Evolutionary conservation across 2,113 vertebrate genomes (phyloP).

Genomic region (Paratilapia polleni): DNA sequence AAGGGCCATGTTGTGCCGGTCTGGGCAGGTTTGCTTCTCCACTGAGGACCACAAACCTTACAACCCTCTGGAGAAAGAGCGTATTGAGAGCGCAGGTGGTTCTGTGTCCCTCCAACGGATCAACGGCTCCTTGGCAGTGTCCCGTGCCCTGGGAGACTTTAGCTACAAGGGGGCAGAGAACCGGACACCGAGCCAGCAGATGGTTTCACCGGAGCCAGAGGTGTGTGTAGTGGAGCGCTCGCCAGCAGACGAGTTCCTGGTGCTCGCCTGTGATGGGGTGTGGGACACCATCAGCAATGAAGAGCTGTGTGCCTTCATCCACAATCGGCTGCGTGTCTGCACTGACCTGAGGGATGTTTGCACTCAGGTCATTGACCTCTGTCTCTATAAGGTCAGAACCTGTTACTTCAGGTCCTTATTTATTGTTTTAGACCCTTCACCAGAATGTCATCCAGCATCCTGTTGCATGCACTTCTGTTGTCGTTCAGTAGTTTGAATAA

Average conservation of each 20-base stretch:
- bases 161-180: slow-evolving; percentile 84
- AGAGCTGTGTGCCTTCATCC: slow-evolving; percentile 81
- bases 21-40: slow-evolving; percentile 80
- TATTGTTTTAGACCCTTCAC: neutral
- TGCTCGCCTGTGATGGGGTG: slow-evolving; percentile 86
- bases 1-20: slow-evolving; percentile 82
- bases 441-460: neutral
- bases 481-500: neutral
- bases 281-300: slow-evolving; percentile 85
- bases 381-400: slow-evolving; percentile 84
- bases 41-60: slow-evolving; percentile 86
- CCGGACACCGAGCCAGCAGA: slow-evolving; percentile 79
- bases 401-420: neutral
- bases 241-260: slow-evolving; percentile 82
- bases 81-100: slow-evolving; percentile 84
- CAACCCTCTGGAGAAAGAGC: slow-evolving; percentile 82
- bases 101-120: slow-evolving; percentile 81
- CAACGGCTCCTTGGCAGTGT: slow-evolving; percentile 86
- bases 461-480: neutral
- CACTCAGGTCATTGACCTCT: slow-evolving; percentile 83
- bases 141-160: slow-evolving; percentile 85
- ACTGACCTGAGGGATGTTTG: slow-evolving; percentile 84
- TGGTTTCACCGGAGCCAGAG: slow-evolving; percentile 87
- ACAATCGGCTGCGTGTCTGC: slow-evolving; percentile 81
- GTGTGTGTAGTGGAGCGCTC: slow-evolving; percentile 81